These are phyloP conservation scores for Theonella swinhoei DNA, from an alignment of 37 sponge, comb jelly and placozoan genomes.

Conservation along the genomic window DNA sequence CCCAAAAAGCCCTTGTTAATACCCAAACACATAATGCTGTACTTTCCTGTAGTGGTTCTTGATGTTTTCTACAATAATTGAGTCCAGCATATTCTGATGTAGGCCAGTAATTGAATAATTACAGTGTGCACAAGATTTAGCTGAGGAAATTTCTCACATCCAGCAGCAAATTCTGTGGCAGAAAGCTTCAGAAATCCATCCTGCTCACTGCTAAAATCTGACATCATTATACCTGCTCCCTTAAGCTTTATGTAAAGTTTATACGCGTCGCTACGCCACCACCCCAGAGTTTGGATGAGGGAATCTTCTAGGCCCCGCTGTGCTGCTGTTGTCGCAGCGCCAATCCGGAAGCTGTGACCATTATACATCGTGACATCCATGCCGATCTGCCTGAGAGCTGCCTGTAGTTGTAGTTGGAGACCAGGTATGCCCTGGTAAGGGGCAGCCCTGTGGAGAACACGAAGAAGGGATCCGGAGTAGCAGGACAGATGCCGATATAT, in stretches of 20 bases:
- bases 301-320: no score
- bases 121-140: conserved; percentile 7
- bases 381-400: no score
- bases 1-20: conserved; percentile 10
- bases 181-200: conserved; percentile 13
- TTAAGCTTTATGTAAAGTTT: no score
- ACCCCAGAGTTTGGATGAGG: no score
- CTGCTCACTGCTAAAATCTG: conserved; percentile 9
- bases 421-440: no score
- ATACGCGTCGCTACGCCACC: no score
- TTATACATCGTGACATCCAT: no score
- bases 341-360: no score
- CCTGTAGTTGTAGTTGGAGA: no score
- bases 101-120: conserved; percentile 9
- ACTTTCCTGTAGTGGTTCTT: conserved; percentile 29
- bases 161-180: neutral
- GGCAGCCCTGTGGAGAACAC: neutral
- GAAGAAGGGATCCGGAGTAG: neutral
- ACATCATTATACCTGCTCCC: conserved; percentile 1
- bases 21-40: conserved; percentile 25
- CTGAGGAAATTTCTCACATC: neutral
- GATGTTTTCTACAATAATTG: conserved; percentile 18
- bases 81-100: conserved; percentile 6
- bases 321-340: no score
- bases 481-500: neutral